These are phyloP conservation scores for Euplagia quadripunctaria DNA, from an alignment of 2,888 invertebrate genomes.

Conservation along the genomic window DNA sequence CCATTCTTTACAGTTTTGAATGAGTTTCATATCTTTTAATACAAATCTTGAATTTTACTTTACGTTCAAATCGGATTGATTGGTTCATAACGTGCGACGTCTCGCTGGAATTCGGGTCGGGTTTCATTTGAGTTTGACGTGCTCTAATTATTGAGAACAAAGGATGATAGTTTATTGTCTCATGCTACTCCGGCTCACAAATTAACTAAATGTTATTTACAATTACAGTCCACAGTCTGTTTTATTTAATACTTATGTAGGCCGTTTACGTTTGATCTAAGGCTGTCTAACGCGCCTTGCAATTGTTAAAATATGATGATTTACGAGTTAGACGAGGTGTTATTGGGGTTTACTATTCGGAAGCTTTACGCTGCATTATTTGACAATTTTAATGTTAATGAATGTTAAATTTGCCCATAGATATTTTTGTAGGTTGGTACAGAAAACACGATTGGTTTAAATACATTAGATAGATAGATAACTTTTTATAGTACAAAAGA, in stretches of 20 bases:
- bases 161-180: slow-evolving; percentile 64
- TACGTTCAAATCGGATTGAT: slow-evolving; percentile 32
- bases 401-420: no score
- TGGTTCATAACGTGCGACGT: slow-evolving; percentile 49
- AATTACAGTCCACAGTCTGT: slow-evolving; percentile 19
- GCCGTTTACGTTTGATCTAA: background rate
- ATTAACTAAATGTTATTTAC: slow-evolving; percentile 36
- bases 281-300: background rate
- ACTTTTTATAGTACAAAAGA: no score
- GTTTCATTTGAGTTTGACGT: slow-evolving; percentile 59
- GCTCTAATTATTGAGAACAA: slow-evolving; percentile 72
- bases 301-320: background rate
- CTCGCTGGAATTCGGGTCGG: slow-evolving; percentile 63
- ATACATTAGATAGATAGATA: no score
- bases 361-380: background rate
- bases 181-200: slow-evolving; percentile 25
- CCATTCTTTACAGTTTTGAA: background rate
- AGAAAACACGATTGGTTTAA: no score
- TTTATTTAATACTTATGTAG: background rate
- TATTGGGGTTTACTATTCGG: background rate
- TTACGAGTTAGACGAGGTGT: background rate
- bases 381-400: no score
- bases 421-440: no score
- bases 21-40: slow-evolving; percentile 25
- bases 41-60: slow-evolving; percentile 14